Conservation (phyloP, 2,797 vertebrate species). For the Arremon aurantiirostris region DNA sequence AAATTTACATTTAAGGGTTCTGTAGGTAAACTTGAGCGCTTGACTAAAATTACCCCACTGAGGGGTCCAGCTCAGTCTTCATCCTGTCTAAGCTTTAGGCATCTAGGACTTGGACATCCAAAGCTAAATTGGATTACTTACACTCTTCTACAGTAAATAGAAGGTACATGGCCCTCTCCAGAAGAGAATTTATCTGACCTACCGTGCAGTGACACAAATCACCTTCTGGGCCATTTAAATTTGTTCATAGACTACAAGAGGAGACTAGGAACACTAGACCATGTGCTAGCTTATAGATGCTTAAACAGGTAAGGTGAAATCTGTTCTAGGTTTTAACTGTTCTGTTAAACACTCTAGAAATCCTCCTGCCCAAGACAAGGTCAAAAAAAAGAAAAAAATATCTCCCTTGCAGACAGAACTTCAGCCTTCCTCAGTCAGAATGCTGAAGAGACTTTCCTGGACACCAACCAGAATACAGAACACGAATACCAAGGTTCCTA, state of each 20-base stretch:
- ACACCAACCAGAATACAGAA: not conserved
- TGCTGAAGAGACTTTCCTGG: not conserved
- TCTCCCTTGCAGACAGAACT: not conserved
- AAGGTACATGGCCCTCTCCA: not conserved
- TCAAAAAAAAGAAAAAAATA: not conserved
- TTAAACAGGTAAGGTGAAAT: not conserved
- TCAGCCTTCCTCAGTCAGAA: not conserved
- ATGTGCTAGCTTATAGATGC: not conserved
- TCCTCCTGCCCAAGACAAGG: not conserved
- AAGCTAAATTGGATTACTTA: not conserved
- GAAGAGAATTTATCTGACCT: not conserved
- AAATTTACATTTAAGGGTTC: not conserved
- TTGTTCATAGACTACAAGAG: not conserved
- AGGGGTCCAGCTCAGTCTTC: not conserved
- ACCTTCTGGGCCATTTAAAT: not conserved
- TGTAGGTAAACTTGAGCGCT: not conserved
- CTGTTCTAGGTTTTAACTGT: not conserved
- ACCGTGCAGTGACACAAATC: not conserved
- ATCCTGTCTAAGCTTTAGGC: not conserved
- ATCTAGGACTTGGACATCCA: not conserved
- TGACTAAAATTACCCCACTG: not conserved
- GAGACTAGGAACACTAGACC: not conserved
- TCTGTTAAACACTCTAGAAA: not conserved
- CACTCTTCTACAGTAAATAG: not conserved
- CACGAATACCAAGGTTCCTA: not conserved